Percentiles rank a stretch among this genome's conserved stretches.
These are phyloP conservation scores for Teleogryllus oceanicus DNA, from an alignment of 2,888 invertebrate genomes.

Conservation along the genomic window DNA sequence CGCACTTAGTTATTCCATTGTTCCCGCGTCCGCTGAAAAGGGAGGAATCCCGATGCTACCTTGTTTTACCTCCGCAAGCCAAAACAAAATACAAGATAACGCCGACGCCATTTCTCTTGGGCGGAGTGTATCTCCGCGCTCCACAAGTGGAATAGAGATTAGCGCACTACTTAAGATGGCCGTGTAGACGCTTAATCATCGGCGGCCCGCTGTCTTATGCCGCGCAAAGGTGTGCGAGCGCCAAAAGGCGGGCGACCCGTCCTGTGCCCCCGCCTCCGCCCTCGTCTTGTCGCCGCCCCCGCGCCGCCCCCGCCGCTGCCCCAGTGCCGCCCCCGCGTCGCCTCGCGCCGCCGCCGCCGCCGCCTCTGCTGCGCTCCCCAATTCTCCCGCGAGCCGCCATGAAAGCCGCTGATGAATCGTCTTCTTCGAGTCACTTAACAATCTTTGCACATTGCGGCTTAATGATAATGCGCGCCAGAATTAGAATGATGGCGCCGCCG, in stretches of 20 bases:
- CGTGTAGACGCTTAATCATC: conserved; percentile 18
- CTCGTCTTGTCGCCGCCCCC: background rate
- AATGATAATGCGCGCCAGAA: background rate
- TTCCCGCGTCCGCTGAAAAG: conserved; percentile 19
- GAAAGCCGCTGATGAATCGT: conserved; percentile 2
- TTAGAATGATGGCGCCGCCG: too few species aligned
- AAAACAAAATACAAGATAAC: conserved; percentile 1
- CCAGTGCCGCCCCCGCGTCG: background rate
- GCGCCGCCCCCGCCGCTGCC: background rate
- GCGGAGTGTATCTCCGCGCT: conserved; percentile 4
- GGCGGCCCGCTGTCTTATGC: background rate
- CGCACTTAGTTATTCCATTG: conserved; percentile 33
- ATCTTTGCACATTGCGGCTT: background rate
- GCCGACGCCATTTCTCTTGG: conserved; percentile 3
- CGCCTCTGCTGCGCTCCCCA: background rate
- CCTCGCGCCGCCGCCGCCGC: background rate
- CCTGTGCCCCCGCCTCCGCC: background rate
- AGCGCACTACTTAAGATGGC: conserved; percentile 6
- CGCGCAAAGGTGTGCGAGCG: background rate
- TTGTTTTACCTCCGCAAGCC: background rate
- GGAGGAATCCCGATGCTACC: conserved; percentile 18
- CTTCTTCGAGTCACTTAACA: background rate
- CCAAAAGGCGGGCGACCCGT: background rate
- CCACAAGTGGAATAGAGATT: conserved; percentile 7
- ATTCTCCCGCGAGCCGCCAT: background rate